A percentile compares a stretch with the other conserved stretches of the same genome.
Conservation (phyloP, 2,888 invertebrate species). For the Calliphora vomitoria region DNA sequence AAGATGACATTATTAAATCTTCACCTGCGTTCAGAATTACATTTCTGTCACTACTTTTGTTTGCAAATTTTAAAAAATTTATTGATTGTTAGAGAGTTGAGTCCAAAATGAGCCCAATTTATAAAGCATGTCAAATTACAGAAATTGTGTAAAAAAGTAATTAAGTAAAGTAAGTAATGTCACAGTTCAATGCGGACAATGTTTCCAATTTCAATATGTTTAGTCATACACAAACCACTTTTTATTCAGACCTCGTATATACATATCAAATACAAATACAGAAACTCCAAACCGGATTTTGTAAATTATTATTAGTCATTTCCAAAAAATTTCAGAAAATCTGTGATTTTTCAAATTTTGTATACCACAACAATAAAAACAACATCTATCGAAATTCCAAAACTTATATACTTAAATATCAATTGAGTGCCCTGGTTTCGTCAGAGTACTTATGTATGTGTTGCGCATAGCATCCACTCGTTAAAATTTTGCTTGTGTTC, state of each 20-base stretch:
- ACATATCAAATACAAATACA: background rate
- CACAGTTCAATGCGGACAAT: too few species aligned
- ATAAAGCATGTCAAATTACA: too few species aligned
- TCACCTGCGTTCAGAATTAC: too few species aligned
- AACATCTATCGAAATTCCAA: slow-evolving; percentile 2
- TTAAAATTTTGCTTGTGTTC: slow-evolving; percentile 34
- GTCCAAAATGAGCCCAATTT: too few species aligned
- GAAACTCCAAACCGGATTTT: background rate
- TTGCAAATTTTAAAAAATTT: too few species aligned
- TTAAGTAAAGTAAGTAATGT: too few species aligned
- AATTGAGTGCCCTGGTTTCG: background rate
- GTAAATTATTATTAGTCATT: background rate
- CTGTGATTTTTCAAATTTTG: background rate
- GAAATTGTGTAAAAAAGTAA: too few species aligned
- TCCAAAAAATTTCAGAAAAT: background rate
- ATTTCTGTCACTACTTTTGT: too few species aligned
- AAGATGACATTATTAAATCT: too few species aligned
- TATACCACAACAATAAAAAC: background rate
- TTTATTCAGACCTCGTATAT: background rate
- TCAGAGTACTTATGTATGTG: background rate
- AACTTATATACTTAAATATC: background rate
- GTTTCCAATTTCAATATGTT: too few species aligned
- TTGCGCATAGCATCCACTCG: slow-evolving; percentile 36
- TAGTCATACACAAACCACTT: background rate
- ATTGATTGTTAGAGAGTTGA: too few species aligned